phyloP scores from a whole-genome alignment of 2,113 vertebrate genomes.

The Muntiacus muntjak region DNA sequence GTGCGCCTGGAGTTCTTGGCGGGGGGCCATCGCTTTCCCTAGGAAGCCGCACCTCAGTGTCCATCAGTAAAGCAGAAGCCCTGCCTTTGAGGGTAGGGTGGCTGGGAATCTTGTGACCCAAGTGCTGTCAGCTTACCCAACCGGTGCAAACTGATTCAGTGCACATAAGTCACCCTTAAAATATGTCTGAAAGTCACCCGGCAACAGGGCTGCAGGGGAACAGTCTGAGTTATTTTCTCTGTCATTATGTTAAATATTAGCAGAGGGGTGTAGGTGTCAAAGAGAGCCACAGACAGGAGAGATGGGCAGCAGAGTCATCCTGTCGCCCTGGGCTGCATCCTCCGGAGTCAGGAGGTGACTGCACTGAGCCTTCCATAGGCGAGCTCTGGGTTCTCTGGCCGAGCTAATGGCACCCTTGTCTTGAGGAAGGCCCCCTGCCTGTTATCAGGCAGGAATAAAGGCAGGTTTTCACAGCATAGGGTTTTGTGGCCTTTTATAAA shows the following conservation, averaged over 20 bases:
- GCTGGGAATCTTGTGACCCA: background rate
- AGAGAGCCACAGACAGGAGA: background rate
- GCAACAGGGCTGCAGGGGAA: background rate
- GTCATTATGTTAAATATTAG: background rate
- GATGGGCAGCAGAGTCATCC: background rate
- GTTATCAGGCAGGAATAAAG: background rate
- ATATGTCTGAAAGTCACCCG: background rate
- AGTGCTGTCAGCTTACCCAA: background rate
- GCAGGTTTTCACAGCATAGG: background rate
- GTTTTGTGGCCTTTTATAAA: background rate
- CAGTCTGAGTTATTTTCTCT: background rate
- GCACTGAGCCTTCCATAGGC: accelerated
- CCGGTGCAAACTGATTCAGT: background rate
- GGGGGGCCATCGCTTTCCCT: background rate
- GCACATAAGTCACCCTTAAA: background rate
- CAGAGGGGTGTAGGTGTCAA: background rate
- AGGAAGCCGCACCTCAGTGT: background rate
- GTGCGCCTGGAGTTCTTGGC: background rate
- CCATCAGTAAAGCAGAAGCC: background rate
- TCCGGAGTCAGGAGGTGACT: background rate
- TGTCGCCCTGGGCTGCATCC: background rate
- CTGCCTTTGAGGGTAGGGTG: background rate
- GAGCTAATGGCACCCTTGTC: background rate
- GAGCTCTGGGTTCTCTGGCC: background rate
- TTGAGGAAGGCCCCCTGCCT: background rate